Percentiles rank a stretch among this genome's conserved stretches.
Conservation (phyloP, 2,888 invertebrate genomes). For the Cerastis leucographa region DNA sequence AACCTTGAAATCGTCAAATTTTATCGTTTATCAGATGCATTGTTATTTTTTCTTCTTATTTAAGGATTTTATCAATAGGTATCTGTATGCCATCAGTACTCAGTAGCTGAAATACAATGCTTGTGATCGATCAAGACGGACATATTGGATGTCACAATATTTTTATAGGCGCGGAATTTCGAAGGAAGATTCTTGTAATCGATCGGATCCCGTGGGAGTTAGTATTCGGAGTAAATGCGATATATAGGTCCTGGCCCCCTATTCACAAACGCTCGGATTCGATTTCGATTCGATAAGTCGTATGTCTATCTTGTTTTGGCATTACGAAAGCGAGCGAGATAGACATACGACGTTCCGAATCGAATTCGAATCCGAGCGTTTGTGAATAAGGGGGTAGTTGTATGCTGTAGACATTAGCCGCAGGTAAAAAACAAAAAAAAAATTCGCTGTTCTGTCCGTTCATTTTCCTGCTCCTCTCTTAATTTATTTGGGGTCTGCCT, state of each 20-base stretch:
- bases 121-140: slow-evolving; percentile 62
- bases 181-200: not conserved
- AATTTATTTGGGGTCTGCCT: too few relatives aligned
- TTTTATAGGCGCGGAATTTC: slow-evolving; percentile 50
- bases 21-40: slow-evolving; percentile 33
- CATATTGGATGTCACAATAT: slow-evolving; percentile 79
- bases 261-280: too few relatives aligned
- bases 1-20: not conserved
- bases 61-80: slow-evolving; percentile 13
- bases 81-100: slow-evolving; percentile 31
- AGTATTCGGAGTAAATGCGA: not conserved
- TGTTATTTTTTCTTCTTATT: slow-evolving; percentile 38
- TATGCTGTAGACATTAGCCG: too few relatives aligned
- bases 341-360: too few relatives aligned
- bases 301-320: too few relatives aligned
- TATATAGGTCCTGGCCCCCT: not conserved
- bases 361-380: too few relatives aligned
- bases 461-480: too few relatives aligned
- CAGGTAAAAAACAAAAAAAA: too few relatives aligned
- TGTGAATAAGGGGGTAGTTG: too few relatives aligned
- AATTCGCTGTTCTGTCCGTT: too few relatives aligned
- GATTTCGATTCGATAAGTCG: too few relatives aligned
- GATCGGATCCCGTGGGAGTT: slow-evolving; percentile 40
- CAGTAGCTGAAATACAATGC: slow-evolving; percentile 45
- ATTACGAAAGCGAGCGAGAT: too few relatives aligned